Evolutionary conservation across 2,113 vertebrate species (phyloP), one percentile per base, ranked within the genome.

Genomic region (Genyomyrus donnyi): DNA sequence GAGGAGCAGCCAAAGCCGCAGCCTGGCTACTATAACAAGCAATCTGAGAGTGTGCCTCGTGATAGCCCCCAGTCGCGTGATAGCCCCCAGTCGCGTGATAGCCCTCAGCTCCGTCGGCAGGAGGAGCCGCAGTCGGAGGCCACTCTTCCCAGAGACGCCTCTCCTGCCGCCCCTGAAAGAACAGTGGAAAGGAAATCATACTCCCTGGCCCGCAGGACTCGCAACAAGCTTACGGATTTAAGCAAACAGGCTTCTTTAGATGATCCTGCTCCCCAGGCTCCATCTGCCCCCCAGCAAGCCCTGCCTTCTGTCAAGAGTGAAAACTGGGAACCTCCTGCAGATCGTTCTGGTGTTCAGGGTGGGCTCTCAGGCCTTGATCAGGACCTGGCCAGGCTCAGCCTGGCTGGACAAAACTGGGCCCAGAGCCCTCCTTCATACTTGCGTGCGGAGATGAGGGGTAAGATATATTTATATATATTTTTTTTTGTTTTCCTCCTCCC

Each of bases 181-280:
- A 97, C 97, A 0, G 90, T 99, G 1, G 98, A 99, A 91, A 97
- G 97, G 91, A 99, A 99, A 89, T 99, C 98, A 1, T 99, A 99
- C 90, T 97, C 97, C 0, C 96, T 97, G 85, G 98, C 95, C 7
- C 97, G 98, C 91, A 97, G 98, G 94, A 99, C 96, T 93, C 96
- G 98, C 89, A 95, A 95, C 35, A 97, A 98, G 88, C 97, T 96
- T n/a, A 95, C 97, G 0, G 98, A 99, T 19, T 93, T 96, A 0
- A 97, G 97, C 89, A 99, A 99, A 91, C 93, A 97, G 95, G 90
- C 95, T 0, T 96, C 96, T 0, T 87, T 95, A 89, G 98, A 99
- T 45, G 98, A 98, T 24, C 89, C 94, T 0, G 91, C 94, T 13
- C 93, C 90, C 1, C 91, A 94, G 0, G 95, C 94, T 70, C 95